Base-by-base conservation (phyloP, 2,797 vertebrate species). In the Lateolabrax maculatus region DNA sequence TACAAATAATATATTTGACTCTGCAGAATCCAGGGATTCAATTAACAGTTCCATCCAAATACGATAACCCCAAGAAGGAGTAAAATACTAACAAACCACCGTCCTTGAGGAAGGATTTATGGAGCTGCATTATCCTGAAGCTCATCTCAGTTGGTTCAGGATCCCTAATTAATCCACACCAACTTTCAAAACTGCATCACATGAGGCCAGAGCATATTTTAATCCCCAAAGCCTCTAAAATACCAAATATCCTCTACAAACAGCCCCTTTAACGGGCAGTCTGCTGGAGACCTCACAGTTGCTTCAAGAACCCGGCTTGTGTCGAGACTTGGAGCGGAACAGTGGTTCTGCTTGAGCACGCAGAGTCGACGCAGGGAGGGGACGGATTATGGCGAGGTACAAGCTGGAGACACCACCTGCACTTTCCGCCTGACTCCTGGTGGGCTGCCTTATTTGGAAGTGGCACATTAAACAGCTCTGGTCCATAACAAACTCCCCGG, bases 241-340 rank as follows among this genome's bases (percentile, higher is more conserved):
- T 39, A 52, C 41, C 15, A 62, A 41, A 56, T 9, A 79, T 44
- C 23, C 46, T 96, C 94, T 87, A 95, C 49, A 62, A 76, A 96
- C 93, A 96, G 90, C 92, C 95, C 94, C 11, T 68, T 70, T 44
- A 81, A 70, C 9, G 11, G 63, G 21, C 44, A 29, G 53, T 49
- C 56, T 63, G 67, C 46, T 27, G 25, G 46, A 61, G 68, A 49
- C 23, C 71, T 1, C 49, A 16, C 13, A 4, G 21, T 43, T n/a
- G 21, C 58, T 23, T 53, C 58, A 18, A 55, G 25, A 44, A 65
- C 39, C 6, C 21, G 12, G 62, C 61, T 46, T 46, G 67, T 71
- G 74, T 70, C 37, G 49, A 57, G 29, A 63, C 67, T 58, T 53
- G 69, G 63, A 75, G 73, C 25, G 21, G 61, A 85, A 61, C 61